A percentile compares a stretch with the other conserved stretches of the same genome.
Conservation (phyloP, 2,888 invertebrate species). For the Cerastis leucographa region DNA sequence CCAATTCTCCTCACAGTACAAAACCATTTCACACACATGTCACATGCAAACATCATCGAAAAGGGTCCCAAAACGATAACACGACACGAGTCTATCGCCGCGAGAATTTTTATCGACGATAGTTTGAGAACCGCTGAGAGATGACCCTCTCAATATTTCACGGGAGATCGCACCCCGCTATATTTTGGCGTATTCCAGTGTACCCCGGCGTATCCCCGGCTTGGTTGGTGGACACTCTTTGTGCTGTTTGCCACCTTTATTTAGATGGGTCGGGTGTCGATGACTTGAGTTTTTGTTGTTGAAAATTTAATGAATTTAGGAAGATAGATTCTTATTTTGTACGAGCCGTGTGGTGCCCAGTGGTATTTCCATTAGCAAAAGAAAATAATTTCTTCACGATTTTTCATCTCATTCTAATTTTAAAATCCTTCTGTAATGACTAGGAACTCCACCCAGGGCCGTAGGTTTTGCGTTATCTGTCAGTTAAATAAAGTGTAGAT, state of each 20-base stretch:
- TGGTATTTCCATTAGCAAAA: background rate
- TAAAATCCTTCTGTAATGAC: background rate
- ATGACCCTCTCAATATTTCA: constrained; percentile 85
- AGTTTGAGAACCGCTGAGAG: constrained; percentile 76
- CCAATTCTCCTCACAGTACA: constrained; percentile 4
- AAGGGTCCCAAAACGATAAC: constrained; percentile 57
- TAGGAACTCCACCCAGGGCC: background rate
- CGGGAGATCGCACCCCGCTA: constrained; percentile 76
- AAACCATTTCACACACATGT: constrained; percentile 38
- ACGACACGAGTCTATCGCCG: constrained; percentile 40
- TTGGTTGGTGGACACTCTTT: constrained; percentile 58
- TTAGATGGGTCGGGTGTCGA: constrained; percentile 63
- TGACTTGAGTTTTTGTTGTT: constrained; percentile 51
- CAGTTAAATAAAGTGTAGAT: background rate
- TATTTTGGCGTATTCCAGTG: constrained; percentile 53
- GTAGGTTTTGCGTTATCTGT: background rate
- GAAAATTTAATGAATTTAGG: constrained; percentile 41
- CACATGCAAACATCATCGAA: constrained; percentile 49
- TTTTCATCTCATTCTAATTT: background rate
- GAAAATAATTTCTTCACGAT: background rate
- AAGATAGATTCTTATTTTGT: constrained; percentile 18
- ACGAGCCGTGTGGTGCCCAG: background rate
- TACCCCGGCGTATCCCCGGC: constrained; percentile 49
- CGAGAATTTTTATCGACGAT: constrained; percentile 52
- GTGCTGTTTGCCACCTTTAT: constrained; percentile 66